phyloP scores from a whole-genome alignment of 2,888 invertebrate genomes.

The Pollenia angustigena region DNA sequence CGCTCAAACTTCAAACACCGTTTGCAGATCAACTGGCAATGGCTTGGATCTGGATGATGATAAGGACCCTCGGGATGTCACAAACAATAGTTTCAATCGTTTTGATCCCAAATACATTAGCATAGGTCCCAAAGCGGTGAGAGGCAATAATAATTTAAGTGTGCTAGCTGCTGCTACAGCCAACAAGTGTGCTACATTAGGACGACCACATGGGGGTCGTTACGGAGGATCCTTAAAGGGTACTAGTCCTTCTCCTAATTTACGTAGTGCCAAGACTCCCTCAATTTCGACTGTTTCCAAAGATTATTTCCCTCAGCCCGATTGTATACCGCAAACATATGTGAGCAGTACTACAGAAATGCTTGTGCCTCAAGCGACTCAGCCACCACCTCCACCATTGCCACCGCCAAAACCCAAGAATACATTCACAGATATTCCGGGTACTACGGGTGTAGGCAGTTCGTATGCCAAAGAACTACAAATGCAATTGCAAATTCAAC shows the following conservation, averaged over 20 bases:
- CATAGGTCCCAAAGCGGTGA: slow-evolving; percentile 83
- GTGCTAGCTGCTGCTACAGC: slow-evolving; percentile 81
- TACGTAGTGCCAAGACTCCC: slow-evolving; percentile 84
- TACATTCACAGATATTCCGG: slow-evolving; percentile 84
- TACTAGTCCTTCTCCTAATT: slow-evolving; percentile 83
- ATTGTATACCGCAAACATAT: slow-evolving; percentile 82
- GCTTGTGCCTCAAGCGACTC: slow-evolving; percentile 73
- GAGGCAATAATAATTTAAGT: slow-evolving; percentile 82
- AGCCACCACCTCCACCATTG: slow-evolving; percentile 79
- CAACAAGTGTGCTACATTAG: slow-evolving; percentile 84
- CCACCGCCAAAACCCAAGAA: slow-evolving; percentile 82
- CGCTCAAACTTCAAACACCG: slow-evolving; percentile 81
- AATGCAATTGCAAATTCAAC: slow-evolving; percentile 73
- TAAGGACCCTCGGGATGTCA: slow-evolving; percentile 84
- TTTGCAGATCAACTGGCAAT: slow-evolving; percentile 82
- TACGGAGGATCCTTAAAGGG: slow-evolving; percentile 84
- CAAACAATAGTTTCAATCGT: slow-evolving; percentile 84
- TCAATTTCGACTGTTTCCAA: slow-evolving; percentile 84
- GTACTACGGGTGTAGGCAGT: slow-evolving; percentile 83
- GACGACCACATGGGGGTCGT: slow-evolving; percentile 82
- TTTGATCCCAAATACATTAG: slow-evolving; percentile 85
- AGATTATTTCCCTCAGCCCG: slow-evolving; percentile 83
- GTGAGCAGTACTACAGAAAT: slow-evolving; percentile 72
- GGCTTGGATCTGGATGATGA: slow-evolving; percentile 80
- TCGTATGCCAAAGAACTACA: slow-evolving; percentile 81